These are phyloP conservation scores for Thamnophis elegans DNA, from an alignment of 2,797 vertebrate species.

Conservation along the genomic window DNA sequence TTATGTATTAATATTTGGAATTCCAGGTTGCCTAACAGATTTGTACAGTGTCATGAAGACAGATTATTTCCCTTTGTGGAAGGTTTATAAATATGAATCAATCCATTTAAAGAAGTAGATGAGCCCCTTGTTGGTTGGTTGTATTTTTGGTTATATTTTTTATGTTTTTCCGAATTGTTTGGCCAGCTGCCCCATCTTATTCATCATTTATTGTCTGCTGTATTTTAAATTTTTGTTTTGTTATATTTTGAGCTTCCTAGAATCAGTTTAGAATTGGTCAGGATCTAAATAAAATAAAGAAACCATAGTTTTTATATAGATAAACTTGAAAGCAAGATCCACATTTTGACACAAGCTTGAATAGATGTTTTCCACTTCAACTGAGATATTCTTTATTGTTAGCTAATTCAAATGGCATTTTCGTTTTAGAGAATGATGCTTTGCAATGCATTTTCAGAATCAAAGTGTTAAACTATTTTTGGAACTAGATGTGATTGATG, in stretches of 20 bases:
- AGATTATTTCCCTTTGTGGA: not conserved
- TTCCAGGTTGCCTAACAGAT: conserved; percentile 21
- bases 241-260: not conserved
- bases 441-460: not conserved
- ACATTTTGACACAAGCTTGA: not conserved
- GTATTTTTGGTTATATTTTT: conserved; percentile 11
- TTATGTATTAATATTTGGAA: conserved; percentile 22
- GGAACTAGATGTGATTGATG: conserved; percentile 1
- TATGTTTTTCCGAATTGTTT: not conserved
- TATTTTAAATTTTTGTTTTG: not conserved
- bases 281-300: not conserved
- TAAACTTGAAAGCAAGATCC: not conserved
- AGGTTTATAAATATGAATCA: conserved; percentile 1
- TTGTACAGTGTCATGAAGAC: not conserved
- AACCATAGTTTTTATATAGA: not conserved
- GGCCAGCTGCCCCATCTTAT: not conserved
- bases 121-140: not conserved
- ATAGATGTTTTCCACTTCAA: not conserved
- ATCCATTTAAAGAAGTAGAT: not conserved
- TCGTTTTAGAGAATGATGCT: not conserved
- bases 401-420: not conserved
- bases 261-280: not conserved
- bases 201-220: not conserved
- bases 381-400: not conserved
- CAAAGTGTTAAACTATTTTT: not conserved